A percentile compares a stretch with the other conserved stretches of the same genome.
These are phyloP conservation scores for Holacanthus passer DNA, from an alignment of 2,113 vertebrate species.

Conservation along the genomic window DNA sequence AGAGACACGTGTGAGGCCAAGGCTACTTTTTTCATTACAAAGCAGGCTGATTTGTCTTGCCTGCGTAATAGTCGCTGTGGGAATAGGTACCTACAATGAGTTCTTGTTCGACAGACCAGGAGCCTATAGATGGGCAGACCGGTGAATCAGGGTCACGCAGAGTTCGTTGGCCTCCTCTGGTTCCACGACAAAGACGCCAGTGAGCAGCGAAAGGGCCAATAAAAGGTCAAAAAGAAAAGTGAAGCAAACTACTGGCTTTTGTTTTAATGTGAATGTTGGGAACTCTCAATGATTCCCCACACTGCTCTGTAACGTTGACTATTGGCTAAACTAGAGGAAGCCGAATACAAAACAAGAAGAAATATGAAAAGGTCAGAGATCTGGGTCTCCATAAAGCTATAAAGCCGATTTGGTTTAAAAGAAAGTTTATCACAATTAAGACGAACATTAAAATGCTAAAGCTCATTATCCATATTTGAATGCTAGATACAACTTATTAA, in stretches of 20 bases:
- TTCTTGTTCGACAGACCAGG: conserved; percentile 53
- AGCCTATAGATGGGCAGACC: conserved; percentile 27
- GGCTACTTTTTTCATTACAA: conserved; percentile 19
- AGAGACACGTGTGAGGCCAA: conserved; percentile 11
- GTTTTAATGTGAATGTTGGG: conserved; percentile 2
- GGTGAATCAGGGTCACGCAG: conserved; percentile 43
- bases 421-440: not conserved
- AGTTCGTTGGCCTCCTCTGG: conserved; percentile 33
- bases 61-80: conserved; percentile 48
- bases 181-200: conserved; percentile 49
- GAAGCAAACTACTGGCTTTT: conserved; percentile 7
- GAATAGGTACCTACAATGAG: conserved; percentile 61
- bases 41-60: conserved; percentile 41
- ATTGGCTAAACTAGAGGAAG: not conserved
- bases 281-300: not conserved
- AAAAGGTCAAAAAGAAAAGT: conserved; percentile 14
- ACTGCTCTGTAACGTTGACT: not conserved
- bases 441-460: not conserved
- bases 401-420: not conserved
- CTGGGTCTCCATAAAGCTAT: too few relatives aligned
- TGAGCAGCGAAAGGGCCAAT: conserved; percentile 14
- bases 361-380: not conserved
- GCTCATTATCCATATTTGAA: too few relatives aligned
- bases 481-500: not conserved
- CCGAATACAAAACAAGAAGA: not conserved